Evolutionary conservation across 2,888 invertebrate species (phyloP), one percentile per base, ranked within the genome.

Genomic region (Orthosia gracilis): DNA sequence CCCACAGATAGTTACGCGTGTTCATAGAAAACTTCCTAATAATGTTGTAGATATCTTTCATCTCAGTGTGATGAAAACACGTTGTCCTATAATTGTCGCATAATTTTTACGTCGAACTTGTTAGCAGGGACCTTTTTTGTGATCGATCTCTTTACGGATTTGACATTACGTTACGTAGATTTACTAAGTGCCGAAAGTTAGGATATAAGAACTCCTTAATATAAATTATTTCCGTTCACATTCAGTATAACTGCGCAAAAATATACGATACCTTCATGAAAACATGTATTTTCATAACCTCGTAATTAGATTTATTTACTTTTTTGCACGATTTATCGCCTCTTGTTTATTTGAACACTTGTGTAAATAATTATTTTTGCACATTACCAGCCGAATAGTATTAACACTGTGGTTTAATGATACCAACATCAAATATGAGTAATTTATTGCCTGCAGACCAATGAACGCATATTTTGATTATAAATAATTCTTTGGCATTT

Each of bases 281-380:
- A 79, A 85, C 68, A 61, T 49, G 40, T 61, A 61, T 74, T 70
- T 70, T 57, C 64, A 73, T 76, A 49, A 58, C 61, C 57, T 71
- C 70, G 64, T 67, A 64, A 65, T 49, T 63, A 11, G 63, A 73
- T 65, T 57, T 52, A 75, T 84, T 61, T 64, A 71, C 49, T 66
- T 72, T 78, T 65, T 65, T 61, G 65, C 31, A 71, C 63, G 72
- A 84, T 86, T 73, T 78, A 86, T 80, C 9, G 64, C 64, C 50
- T 82, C 73, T 85, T 72, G 77, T 83, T 75, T 76, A 74, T 65
- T 55, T 52, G 12, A 62, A 66, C 50, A 78, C 57, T 78, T 80
- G 73, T 70, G 65, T 75, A 84, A 74, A 80, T 71, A 77, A 58
- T 23, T 62, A 59, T 73, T 73, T 74, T 57, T 71, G 61, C 49